Base-by-base conservation (phyloP, 2,113 vertebrate genomes). In the Semicossyphus pulcher region DNA sequence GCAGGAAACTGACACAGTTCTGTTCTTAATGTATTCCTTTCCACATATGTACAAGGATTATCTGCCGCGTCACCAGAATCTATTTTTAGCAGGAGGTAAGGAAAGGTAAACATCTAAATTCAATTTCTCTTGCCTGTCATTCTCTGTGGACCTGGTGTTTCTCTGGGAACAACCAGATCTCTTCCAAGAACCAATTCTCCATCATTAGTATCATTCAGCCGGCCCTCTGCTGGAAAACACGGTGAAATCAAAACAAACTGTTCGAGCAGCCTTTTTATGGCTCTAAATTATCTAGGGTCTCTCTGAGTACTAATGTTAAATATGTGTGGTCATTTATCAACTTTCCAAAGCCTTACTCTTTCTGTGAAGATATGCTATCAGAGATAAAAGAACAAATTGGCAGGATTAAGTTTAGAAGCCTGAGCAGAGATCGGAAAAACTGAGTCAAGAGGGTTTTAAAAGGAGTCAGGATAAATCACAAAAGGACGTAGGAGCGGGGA, bases 211-310 rank as follows among this genome's bases (percentile, higher is more conserved):
- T 68, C 56, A 71, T 79, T 72, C 83, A 65, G 56, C 42, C 7
- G 7, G 56, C 23, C 1, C 10, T 65, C 39, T 56, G 83, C 53
- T 0, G 53, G 59, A 70, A 74, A 71, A 85, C 70, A 85, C 10
- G 3, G 41, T 36, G 52, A 65, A 76, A 83, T 68, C 57, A 66
- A 81, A 88, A 78, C 74, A 86, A 82, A 70, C 57, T n/a, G 20
- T 44, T 32, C 23, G 5, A 21, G 14, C 64, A 58, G 63, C 25
- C 63, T 70, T 78, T 64, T 77, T 81, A 79, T 68, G 25, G 44
- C 1, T 0, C 28, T 76, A 28, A 74, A 58, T 60, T 45, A 63
- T 45, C 64, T 32, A 16, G 20, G 52, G 9, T 4, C 48, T 25
- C 25, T 20, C 18, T 42, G 78, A 45, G 45, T 39, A 21, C 26